Base-by-base conservation (phyloP, 2,888 invertebrate species). In the Cheilosia pagana region DNA sequence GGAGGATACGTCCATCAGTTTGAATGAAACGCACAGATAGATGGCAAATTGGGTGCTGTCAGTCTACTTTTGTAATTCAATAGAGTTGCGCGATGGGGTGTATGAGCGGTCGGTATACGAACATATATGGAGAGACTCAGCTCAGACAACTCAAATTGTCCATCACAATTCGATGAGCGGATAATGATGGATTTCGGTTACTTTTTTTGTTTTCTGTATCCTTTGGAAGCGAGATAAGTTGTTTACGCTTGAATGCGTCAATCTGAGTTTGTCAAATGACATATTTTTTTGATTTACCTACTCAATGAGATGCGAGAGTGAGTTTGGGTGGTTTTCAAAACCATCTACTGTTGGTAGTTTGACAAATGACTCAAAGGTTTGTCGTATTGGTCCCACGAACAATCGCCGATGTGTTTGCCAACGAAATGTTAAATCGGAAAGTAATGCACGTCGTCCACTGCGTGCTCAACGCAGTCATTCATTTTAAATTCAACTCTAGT, bases 1-100 rank as follows among this genome's bases (percentile, higher is more conserved):
- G 71, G 55, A 68, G 52, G 77, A 82, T 78, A 78, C 82, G 82
- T 78, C 82, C 82, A 78, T 82, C 77, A 72, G 78, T 78, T 78
- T 78, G 82, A 82, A 78, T 82, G 82, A 77, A 76, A 76, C 65
- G 70, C 63, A 41, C 75, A 70, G 68, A 81, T 75, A 81, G 75
- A 81, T 76, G 75, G 81, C 81, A 81, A 81, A 81, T 76, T 81
- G 81, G 70, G 76, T 71, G 76, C 81, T 81, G 76, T 76, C 81
- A 76, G 76, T 81, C 65, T 65, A 59, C 53, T 71, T 81, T 68
- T 68, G 70, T 63, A 65, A 81, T 76, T 81, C 81, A 81, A 81
- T 76, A 76, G 81, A 81, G 48, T 70, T 70, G 28, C 14, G 31
- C 71, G 48, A 48, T 35, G 28, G 10, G 16, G 25, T 43, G 43